Evolutionary conservation across 2,797 vertebrate genomes (phyloP).

Genomic region (Cyclopterus lumpus): DNA sequence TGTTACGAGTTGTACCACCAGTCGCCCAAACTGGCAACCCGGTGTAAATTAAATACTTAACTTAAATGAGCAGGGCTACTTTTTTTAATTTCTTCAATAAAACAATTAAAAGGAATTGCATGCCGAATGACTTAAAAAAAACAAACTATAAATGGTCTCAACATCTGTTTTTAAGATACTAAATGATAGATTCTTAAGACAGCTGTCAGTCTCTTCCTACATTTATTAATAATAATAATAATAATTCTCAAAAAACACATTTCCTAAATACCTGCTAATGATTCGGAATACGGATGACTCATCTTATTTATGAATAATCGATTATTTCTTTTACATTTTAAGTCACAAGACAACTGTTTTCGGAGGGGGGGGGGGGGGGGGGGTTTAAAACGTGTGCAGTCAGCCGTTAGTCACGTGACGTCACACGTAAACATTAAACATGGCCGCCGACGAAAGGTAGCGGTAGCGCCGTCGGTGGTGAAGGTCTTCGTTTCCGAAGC

Average conservation of each 20-base stretch:
- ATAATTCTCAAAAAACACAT: neutral
- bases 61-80: neutral
- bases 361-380: no score
- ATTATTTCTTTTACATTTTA: neutral
- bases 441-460: slow-evolving; percentile 11
- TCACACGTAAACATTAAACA: slow-evolving; percentile 29
- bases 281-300: neutral
- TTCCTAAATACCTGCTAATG: neutral
- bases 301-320: neutral
- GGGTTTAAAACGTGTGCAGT: no score
- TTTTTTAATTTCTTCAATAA: no score
- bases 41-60: no score
- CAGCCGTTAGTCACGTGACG: neutral
- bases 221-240: no score
- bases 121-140: neutral
- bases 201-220: neutral
- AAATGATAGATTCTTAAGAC: no score
- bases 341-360: neutral
- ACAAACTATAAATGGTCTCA: neutral
- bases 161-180: rapidly evolving
- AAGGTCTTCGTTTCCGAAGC: neutral
- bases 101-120: no score
- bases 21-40: no score
- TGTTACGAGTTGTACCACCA: no score
- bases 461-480: neutral